A percentile compares a stretch with the other conserved stretches of the same genome.
Conservation (phyloP, 1,140 invertebrate genomes). For the Lucilia cuprina region DNA sequence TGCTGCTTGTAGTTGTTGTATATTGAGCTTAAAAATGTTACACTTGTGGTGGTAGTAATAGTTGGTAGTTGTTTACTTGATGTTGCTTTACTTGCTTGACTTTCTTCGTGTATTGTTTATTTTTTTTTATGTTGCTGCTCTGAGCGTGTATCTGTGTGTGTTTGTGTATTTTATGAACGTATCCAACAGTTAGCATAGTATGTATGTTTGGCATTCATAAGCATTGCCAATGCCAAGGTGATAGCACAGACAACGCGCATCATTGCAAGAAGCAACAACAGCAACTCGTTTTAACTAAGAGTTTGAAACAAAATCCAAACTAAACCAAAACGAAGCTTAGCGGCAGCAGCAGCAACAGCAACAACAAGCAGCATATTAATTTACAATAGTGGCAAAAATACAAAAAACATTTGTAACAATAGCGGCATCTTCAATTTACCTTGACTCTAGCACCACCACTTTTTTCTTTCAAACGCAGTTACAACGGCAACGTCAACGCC, state of each 20-base stretch:
- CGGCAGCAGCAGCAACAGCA: conserved; percentile 1
- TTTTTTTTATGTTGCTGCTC: neutral
- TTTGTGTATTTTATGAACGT: conserved; percentile 13
- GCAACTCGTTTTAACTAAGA: neutral
- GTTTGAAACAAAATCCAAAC: neutral
- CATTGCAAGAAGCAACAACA: conserved; percentile 25
- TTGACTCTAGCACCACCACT: neutral
- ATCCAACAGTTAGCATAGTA: conserved; percentile 22
- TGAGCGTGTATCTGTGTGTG: neutral
- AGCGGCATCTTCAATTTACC: conserved; percentile 36
- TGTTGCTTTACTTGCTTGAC: neutral
- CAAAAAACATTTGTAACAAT: conserved; percentile 32
- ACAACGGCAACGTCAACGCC: neutral
- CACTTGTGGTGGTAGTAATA: too few relatives aligned
- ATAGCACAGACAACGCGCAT: conserved; percentile 51
- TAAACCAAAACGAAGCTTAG: neutral
- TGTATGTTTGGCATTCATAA: conserved; percentile 49
- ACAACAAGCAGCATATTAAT: conserved; percentile 2
- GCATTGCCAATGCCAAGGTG: conserved; percentile 61
- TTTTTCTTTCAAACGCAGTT: neutral
- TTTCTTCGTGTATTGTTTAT: neutral
- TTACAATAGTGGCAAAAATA: neutral
- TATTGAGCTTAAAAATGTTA: neutral
- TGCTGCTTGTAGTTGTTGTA: neutral
- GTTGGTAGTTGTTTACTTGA: neutral